phyloP scores from a whole-genome alignment of 2,888 invertebrate genomes.

The Geophilus truncorum region DNA sequence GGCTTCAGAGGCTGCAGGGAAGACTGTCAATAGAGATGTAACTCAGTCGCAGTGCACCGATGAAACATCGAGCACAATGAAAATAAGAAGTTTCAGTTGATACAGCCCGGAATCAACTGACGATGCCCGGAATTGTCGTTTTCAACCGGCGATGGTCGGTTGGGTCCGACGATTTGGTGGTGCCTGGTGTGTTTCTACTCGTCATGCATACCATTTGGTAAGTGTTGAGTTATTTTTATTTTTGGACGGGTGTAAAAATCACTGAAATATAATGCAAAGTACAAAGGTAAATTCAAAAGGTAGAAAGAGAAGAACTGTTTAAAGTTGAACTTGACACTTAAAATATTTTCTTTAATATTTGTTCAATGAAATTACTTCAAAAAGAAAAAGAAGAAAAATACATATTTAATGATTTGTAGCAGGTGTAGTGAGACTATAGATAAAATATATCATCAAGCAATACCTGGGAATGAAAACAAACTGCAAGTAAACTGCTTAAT shows the following conservation, averaged over 20 bases:
- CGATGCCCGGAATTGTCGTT: conserved; percentile 78
- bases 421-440: too few species aligned
- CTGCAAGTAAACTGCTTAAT: too few species aligned
- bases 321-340: too few species aligned
- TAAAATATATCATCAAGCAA: too few species aligned
- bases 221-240: conserved; percentile 46
- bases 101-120: neutral
- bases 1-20: neutral
- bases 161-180: conserved; percentile 80
- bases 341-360: too few species aligned
- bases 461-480: too few species aligned
- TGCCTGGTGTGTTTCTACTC: conserved; percentile 72
- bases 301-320: too few species aligned
- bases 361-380: too few species aligned
- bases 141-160: conserved; percentile 81
- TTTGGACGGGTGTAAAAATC: neutral
- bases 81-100: neutral
- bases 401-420: too few species aligned
- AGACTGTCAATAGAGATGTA: neutral
- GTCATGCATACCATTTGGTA: conserved; percentile 72
- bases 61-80: neutral
- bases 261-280: too few species aligned
- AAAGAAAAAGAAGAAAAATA: too few species aligned
- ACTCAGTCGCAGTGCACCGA: neutral
- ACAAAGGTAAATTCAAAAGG: too few species aligned